phyloP scores from a whole-genome alignment of 2,888 invertebrate genomes.

The Ashinkailepas kermadecensis region DNA sequence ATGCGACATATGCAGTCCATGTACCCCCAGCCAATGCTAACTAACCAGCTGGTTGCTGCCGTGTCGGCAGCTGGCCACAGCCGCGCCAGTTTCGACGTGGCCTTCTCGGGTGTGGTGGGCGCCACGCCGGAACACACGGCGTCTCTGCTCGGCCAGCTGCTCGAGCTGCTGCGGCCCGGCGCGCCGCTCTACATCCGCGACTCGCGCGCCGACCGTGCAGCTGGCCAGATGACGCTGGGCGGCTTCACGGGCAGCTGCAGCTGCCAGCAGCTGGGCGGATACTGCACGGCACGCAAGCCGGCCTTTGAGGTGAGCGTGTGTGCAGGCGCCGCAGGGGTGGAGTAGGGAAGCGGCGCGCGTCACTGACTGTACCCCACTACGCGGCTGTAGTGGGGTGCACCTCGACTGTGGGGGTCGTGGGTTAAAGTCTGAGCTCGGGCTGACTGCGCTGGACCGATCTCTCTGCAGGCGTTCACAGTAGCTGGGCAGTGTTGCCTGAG shows the following conservation, averaged over 20 bases:
- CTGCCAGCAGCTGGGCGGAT: background rate
- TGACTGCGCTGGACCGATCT: too few species aligned
- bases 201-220: conserved; percentile 6
- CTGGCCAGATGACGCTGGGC: conserved; percentile 29
- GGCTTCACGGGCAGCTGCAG: conserved; percentile 29
- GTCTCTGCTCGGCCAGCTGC: conserved; percentile 27
- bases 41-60: background rate
- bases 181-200: conserved; percentile 28
- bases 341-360: too few species aligned
- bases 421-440: too few species aligned
- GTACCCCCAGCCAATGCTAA: too few species aligned
- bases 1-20: too few species aligned
- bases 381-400: too few species aligned
- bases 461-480: too few species aligned
- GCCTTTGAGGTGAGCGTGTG: conserved; percentile 30
- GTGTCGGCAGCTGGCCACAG: conserved; percentile 25
- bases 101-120: conserved; percentile 28
- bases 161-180: conserved; percentile 30
- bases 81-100: conserved; percentile 28
- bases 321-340: too few species aligned
- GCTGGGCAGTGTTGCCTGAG: too few species aligned
- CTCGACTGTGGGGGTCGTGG: too few species aligned
- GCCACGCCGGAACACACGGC: conserved; percentile 26
- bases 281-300: conserved; percentile 25
- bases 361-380: too few species aligned